These are phyloP conservation scores for Polyploca ridens DNA, from an alignment of 2,888 invertebrate species.

Conservation along the genomic window DNA sequence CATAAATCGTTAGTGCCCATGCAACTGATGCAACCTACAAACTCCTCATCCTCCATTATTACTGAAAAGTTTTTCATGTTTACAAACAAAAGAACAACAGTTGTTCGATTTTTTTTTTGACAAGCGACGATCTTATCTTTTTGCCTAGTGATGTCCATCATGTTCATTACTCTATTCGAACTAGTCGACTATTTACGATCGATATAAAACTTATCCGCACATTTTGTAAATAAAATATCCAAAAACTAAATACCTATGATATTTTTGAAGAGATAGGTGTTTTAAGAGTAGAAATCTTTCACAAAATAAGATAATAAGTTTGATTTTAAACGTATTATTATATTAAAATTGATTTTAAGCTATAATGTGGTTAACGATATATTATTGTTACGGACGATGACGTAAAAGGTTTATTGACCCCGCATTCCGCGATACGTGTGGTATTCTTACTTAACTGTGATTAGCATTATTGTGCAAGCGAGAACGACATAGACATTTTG, in stretches of 20 bases:
- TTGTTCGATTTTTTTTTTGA: constrained; percentile 33
- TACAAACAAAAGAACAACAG: constrained; percentile 46
- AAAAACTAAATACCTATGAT: no score
- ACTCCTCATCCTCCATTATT: constrained; percentile 73
- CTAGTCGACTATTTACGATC: neutral
- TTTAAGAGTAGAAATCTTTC: no score
- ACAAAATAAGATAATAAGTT: no score
- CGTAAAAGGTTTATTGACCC: neutral
- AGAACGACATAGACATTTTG: neutral
- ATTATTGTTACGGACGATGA: no score
- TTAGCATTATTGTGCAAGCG: neutral
- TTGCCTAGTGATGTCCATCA: neutral
- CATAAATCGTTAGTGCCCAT: constrained; percentile 76
- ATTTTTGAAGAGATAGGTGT: no score
- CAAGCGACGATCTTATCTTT: constrained; percentile 29
- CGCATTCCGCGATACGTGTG: neutral
- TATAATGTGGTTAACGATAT: no score
- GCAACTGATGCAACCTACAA: constrained; percentile 81
- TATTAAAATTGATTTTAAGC: no score
- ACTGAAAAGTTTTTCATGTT: constrained; percentile 24
- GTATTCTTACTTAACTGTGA: neutral
- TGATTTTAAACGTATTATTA: no score
- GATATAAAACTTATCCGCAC: no score
- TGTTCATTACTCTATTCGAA: no score
- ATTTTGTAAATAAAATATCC: no score